These are phyloP conservation scores for Pelagia noctiluca DNA, from an alignment of 30 jellyfish, hydroid and myxozoan genomes.

Conservation along the genomic window DNA sequence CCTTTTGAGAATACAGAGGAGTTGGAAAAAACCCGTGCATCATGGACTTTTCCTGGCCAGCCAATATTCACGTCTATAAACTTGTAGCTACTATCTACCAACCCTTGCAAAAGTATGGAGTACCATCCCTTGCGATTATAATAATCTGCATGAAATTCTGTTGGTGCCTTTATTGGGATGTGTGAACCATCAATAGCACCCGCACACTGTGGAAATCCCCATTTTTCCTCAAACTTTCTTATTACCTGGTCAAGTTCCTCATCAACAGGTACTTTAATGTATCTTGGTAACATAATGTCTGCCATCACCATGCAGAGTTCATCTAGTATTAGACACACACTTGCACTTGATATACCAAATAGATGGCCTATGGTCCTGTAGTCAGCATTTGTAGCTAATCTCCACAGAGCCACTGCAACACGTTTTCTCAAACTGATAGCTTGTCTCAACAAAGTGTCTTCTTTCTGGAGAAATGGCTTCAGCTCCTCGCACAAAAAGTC, in stretches of 20 bases:
- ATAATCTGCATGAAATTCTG: no score
- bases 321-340: conserved; percentile 1
- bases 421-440: conserved; percentile 30
- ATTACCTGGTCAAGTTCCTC: background rate
- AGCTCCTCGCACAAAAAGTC: conserved; percentile 9
- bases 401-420: conserved; percentile 38
- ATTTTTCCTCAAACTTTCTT: background rate
- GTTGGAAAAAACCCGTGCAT: no score
- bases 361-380: no score
- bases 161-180: no score
- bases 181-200: no score
- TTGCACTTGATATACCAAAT: conserved; percentile 13
- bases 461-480: conserved; percentile 4
- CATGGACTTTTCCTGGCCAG: no score
- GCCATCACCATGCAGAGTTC: background rate
- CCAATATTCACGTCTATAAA: no score
- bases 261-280: background rate
- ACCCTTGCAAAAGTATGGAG: no score
- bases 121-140: no score
- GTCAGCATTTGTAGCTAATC: conserved; percentile 40
- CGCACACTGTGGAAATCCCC: no score
- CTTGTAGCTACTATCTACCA: no score
- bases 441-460: conserved; percentile 13
- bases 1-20: no score
- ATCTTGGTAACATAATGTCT: background rate